Base-by-base conservation (phyloP, 2,113 vertebrate species). In the Oryzias melastigma region DNA sequence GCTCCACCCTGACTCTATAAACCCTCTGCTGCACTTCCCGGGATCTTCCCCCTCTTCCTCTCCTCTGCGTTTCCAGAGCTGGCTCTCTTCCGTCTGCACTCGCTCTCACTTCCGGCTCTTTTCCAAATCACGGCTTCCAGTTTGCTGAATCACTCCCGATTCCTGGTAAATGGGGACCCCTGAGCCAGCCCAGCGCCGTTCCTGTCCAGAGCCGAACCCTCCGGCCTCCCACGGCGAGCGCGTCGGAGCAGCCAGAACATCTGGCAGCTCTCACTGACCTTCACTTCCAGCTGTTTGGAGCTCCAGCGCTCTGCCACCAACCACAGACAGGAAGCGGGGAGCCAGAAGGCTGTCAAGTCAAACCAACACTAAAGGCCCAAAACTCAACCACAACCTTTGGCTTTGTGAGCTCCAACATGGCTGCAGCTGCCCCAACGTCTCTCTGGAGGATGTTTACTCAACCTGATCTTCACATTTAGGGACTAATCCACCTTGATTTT, bases 271-370 rank as follows among this genome's bases (percentile, higher is more conserved):
- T 71, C 53, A 58, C 1, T 82, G 77, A 83, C 77, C 78, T 70
- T 56, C 62, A 78, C 71, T 71, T 71, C 79, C 82, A 88, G 78
- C 85, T 84, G 82, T 82, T 84, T 61, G 54, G 44, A 65, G 66
- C 35, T 69, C 77, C 64, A 67, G 74, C 65, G 64, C 75, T 56
- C 41, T n/a, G 56, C 77, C 75, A 72, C 68, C 69, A 14, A 73
- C 85, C 80, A 79, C 77, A 83, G 49, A 81, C 83, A 80, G 77
- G 76, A 85, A 85, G 80, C 17, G 61, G 67, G 63, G 77, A 85
- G 73, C 62, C 79, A 77, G 65, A 45, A 64, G 64, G 69, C 69
- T 58, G 78, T 85, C 82, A 74, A 65, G 16, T 75, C 43, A 47
- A 75, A 49, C 59, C 75, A 45, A 77, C 50, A 59, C 42, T 58